Conservation (phyloP, 2,113 vertebrate species). For the Petroica traversi region DNA sequence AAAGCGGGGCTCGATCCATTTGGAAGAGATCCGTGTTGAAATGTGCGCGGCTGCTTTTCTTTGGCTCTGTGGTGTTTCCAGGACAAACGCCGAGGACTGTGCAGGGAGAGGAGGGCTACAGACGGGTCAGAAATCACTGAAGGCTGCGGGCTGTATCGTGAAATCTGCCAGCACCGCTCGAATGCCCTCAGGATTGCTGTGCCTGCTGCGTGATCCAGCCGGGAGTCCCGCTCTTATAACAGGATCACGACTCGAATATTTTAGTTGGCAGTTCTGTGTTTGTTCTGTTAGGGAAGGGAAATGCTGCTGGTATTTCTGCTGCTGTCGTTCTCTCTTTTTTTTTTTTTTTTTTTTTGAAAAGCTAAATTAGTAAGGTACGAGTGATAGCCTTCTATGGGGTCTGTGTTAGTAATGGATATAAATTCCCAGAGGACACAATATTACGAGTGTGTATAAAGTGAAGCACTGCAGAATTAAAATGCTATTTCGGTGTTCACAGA, state of each 20-base stretch:
- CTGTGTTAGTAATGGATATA: not conserved
- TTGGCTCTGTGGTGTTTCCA: not conserved
- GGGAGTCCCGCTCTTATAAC: not conserved
- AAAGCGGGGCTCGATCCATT: not conserved
- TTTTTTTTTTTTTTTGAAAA: not conserved
- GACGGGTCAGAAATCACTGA: not conserved
- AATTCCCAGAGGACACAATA: not conserved
- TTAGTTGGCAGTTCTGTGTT: not conserved
- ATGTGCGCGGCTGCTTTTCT: not conserved
- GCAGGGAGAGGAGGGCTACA: not conserved
- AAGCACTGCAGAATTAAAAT: not conserved
- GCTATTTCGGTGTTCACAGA: not conserved
- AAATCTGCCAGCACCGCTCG: not conserved
- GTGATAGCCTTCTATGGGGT: not conserved
- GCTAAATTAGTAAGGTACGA: not conserved
- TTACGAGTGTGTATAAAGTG: not conserved
- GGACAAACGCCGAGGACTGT: accelerated
- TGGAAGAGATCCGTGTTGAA: not conserved
- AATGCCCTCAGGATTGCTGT: not conserved
- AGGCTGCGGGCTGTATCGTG: not conserved
- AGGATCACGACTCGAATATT: not conserved
- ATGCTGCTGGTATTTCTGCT: not conserved
- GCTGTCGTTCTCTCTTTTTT: not conserved
- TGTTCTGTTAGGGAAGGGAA: not conserved
- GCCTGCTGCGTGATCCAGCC: not conserved